Conservation (phyloP, 2,797 vertebrate species). For the Anas acuta region DNA sequence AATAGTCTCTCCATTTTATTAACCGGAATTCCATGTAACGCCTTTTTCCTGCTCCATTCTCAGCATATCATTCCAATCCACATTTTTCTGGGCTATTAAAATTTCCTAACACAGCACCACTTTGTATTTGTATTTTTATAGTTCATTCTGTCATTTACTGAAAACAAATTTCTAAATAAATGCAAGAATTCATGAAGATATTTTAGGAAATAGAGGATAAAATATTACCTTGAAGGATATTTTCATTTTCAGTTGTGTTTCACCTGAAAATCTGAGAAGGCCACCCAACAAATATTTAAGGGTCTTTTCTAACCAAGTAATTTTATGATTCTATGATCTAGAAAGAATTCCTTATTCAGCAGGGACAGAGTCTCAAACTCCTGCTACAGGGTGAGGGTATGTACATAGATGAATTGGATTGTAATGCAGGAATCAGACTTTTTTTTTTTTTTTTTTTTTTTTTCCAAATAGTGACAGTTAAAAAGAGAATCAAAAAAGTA, state of each 20-base stretch:
- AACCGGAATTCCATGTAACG: neutral
- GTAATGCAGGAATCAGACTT: neutral
- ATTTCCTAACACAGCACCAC: neutral
- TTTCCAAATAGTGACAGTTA: neutral
- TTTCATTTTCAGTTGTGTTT: neutral
- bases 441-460: neutral
- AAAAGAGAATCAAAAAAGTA: neutral
- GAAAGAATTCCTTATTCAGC: neutral
- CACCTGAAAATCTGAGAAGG: constrained; percentile 9
- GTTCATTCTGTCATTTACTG: neutral
- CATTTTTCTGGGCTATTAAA: constrained; percentile 14
- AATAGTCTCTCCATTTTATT: neutral
- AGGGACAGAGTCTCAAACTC: neutral
- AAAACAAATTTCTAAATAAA: constrained; percentile 26
- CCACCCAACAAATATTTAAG: neutral
- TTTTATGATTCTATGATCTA: too few species aligned
- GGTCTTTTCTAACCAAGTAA: too few species aligned
- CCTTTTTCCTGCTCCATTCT: neutral
- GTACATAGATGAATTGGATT: neutral
- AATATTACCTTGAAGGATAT: neutral
- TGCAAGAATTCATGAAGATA: neutral
- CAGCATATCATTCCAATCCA: neutral
- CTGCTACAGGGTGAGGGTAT: neutral
- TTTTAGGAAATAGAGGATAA: neutral
- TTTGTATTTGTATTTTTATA: neutral